phyloP scores from a whole-genome alignment of 2,113 vertebrate species.

The Emydura subglobosa region DNA sequence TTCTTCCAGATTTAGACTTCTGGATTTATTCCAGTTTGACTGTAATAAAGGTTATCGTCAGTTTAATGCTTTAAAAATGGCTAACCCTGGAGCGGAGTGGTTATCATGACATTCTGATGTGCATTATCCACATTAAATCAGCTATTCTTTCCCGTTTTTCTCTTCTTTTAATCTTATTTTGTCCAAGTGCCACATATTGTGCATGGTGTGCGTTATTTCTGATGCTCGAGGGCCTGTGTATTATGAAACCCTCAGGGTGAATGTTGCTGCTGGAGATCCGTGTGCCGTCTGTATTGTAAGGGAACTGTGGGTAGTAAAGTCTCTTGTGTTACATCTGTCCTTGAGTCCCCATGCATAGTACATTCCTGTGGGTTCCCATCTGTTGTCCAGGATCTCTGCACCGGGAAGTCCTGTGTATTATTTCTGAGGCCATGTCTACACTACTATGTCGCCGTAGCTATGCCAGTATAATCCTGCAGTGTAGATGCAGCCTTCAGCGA shows the following conservation, averaged over 20 bases:
- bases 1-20: neutral
- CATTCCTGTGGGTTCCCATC: neutral
- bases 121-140: neutral
- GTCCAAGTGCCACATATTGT: neutral
- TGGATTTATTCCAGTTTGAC: slow-evolving; percentile 4
- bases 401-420: neutral
- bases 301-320: neutral
- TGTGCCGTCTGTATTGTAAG: neutral
- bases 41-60: neutral
- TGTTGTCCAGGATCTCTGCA: neutral
- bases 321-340: neutral
- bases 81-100: neutral
- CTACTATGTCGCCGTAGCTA: neutral
- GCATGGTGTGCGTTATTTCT: neutral
- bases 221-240: neutral
- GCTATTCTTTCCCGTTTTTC: neutral
- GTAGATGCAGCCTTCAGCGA: no score
- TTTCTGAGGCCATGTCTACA: neutral
- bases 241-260: neutral
- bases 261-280: neutral
- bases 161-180: neutral
- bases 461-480: neutral
- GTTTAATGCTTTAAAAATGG: neutral
- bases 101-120: neutral
- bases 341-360: neutral